These are phyloP conservation scores for Seriola rivoliana DNA, from an alignment of 2,113 vertebrate species.

Conservation along the genomic window DNA sequence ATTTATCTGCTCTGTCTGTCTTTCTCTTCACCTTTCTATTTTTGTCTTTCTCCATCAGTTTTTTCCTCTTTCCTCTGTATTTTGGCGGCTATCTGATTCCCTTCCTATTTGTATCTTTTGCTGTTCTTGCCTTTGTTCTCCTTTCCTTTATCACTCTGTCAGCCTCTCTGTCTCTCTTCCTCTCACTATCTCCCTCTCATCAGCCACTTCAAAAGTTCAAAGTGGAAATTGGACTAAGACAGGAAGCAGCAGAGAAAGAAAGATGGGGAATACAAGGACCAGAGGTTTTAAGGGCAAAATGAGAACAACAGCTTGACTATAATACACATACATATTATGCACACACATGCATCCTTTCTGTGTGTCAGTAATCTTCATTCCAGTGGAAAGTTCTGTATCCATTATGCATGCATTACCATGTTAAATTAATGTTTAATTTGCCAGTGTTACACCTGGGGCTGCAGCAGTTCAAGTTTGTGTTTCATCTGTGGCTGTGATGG, in stretches of 20 bases:
- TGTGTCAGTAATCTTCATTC: background rate
- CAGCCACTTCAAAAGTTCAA: slow-evolving; percentile 57
- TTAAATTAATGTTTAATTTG: slow-evolving; percentile 11
- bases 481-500: slow-evolving; percentile 21
- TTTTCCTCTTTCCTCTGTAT: slow-evolving; percentile 19
- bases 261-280: slow-evolving; percentile 18
- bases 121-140: slow-evolving; percentile 25
- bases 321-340: background rate
- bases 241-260: slow-evolving; percentile 31
- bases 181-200: slow-evolving; percentile 50
- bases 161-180: slow-evolving; percentile 12
- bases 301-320: slow-evolving; percentile 11
- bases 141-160: slow-evolving; percentile 37
- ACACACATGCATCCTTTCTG: background rate
- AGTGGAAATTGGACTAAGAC: slow-evolving; percentile 32
- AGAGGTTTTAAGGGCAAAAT: slow-evolving; percentile 17
- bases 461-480: slow-evolving; percentile 7
- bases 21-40: slow-evolving; percentile 53
- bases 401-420: slow-evolving; percentile 31
- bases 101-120: slow-evolving; percentile 38
- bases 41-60: slow-evolving; percentile 15
- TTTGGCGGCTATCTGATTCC: background rate
- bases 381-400: slow-evolving; percentile 14
- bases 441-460: slow-evolving; percentile 10
- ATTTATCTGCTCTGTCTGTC: slow-evolving; percentile 19